Evolutionary conservation across 1,140 invertebrate species (phyloP), one percentile per base, ranked within the genome.

Genomic region (Chionoecetes opilio): DNA sequence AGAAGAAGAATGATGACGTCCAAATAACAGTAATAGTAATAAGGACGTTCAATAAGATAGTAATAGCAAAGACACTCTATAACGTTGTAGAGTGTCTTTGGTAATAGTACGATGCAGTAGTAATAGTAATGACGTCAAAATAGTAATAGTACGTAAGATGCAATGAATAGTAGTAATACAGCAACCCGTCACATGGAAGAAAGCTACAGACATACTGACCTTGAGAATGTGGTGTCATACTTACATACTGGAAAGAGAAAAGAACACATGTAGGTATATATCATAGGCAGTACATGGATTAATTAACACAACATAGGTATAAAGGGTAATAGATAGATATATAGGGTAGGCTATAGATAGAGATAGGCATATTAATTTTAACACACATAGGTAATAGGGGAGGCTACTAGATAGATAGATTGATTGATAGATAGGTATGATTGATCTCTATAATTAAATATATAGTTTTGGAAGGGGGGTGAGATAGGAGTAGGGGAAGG

Each of bases 221-320:
- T 95, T 95, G 46, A 31, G 46, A 95, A 95, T 93, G 94, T 88
- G 63, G 85, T 89, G 91, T 87, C 94, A 95, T 93, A 95, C 94
- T 95, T 95, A 95, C 94, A 95, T 95, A 95, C 94, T 95, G 94
- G 84, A 95, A 95, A 91, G 94, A 95, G 91, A 95, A 92, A 95
- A 95, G 94, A 94, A 85, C 41, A 94, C 88, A 94, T 94, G 89
- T 91, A 91, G 94, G 89, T 91, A 91, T 94, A 90, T 91, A 84
- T n/a, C n/a, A 94, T 86, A 92, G 92, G 92, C 37, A n/a, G n/a
- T n/a, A 87, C 91, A n/a, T 93, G 82, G n/a, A 85, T 93, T 38
- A 37, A 93, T 85, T 35, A 29, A 85, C 82, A 86, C 35, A 86
- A n/a, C n/a, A n/a, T n/a, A n/a, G n/a, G n/a, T n/a, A n/a, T n/a